Base-by-base conservation (phyloP, 2,113 vertebrate genomes). In the Myrmecophaga tridactyla region DNA sequence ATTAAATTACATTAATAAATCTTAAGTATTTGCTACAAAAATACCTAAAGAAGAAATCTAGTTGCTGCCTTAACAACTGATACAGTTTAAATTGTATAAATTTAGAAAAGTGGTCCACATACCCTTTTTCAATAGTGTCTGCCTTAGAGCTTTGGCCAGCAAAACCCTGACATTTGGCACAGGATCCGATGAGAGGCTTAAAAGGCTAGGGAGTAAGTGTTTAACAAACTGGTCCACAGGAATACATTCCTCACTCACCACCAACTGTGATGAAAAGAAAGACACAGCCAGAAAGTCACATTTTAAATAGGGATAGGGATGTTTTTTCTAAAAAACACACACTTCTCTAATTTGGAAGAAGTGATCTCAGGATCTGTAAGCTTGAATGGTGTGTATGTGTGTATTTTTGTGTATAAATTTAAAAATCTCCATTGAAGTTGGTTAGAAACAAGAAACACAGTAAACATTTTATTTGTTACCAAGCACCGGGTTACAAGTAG, bases 71-170 rank as follows among this genome's bases (percentile, higher is more conserved):
- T 56, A 31, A 58, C 43, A 43, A 21, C 69, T 1, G 46, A 29
- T 46, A 34, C 39, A 7, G 63, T 31, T 72, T 10, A n/a, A 58
- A 29, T 31, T 0, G 31, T 1, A 9, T 29, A 1, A 21, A 67
- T 5, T n/a, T 18, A 0, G 34, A 4, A 25, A 8, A 17, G 27
- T 0, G 29, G 46, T 9, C 46, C 21, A 12, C 92, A 0, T 95
- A 99, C 99, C 99, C 99, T 99, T 99, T 97, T 99, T 99, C 98
- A 99, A 78, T 10, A 99, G 95, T 0, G 98, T 99, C 97, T 99
- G 99, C 58, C 98, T 97, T 3, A 99, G 98, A 5, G 99, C 99
- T 95, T 99, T 99, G 96, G 99, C 99, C 0, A 99, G 99, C 96
- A 99, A 97, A 11, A 99, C 99, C 4, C 99, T 98, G 3, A 99